These are phyloP conservation scores for Cochlearius cochlearius DNA, from an alignment of 2,113 vertebrate species.

Conservation along the genomic window DNA sequence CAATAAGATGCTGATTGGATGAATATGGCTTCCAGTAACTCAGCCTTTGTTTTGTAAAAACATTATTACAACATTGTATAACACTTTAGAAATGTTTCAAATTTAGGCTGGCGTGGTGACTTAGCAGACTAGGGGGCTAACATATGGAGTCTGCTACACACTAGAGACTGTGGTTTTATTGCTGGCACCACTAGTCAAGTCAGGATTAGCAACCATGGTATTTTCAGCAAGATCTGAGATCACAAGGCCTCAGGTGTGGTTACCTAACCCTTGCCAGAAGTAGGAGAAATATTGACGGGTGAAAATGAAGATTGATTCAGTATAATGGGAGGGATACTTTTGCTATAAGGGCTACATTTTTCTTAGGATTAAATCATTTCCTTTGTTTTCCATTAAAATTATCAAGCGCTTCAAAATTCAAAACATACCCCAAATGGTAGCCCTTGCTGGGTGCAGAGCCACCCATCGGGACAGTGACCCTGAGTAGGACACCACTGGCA, in stretches of 20 bases:
- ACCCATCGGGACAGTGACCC: not conserved
- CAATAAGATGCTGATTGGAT: conserved; percentile 72
- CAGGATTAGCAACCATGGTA: conserved; percentile 42
- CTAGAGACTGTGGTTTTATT: conserved; percentile 71
- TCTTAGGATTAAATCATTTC: not conserved
- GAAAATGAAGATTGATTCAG: not conserved
- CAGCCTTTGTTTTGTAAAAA: conserved; percentile 81
- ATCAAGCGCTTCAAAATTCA: not conserved
- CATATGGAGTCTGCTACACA: conserved; percentile 77
- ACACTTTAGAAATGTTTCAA: conserved; percentile 79
- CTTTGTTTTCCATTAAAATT: conserved; percentile 18
- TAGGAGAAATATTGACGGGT: not conserved
- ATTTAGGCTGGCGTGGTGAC: conserved; percentile 74
- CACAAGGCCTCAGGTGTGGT: conserved; percentile 17
- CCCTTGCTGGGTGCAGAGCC: not conserved
- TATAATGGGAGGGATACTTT: not conserved
- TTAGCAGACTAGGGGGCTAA: conserved; percentile 75
- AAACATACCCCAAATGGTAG: not conserved
- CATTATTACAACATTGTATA: conserved; percentile 79
- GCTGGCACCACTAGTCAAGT: conserved; percentile 59
- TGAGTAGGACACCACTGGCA: not conserved
- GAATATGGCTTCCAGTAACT: conserved; percentile 78
- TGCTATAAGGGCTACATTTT: not conserved
- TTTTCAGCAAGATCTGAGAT: conserved; percentile 7
- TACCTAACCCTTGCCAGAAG: not conserved